Conservation (phyloP, 2,113 vertebrate genomes). For the Elephas maximus region DNA sequence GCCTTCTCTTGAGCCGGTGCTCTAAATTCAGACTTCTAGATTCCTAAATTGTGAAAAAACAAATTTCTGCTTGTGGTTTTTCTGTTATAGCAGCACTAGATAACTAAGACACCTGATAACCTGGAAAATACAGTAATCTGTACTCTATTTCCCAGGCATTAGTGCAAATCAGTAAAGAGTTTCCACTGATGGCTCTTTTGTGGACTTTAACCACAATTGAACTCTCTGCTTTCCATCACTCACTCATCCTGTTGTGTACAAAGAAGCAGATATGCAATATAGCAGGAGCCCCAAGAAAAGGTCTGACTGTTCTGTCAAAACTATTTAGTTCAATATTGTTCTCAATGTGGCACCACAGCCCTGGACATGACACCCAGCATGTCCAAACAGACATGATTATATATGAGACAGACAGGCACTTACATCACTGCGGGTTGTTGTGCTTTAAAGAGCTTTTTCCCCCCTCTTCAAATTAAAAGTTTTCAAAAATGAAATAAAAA, state of each 20-base stretch:
- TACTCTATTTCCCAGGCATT: constrained; percentile 64
- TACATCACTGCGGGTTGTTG: constrained; percentile 67
- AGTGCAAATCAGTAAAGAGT: constrained; percentile 78
- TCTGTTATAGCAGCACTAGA: neutral
- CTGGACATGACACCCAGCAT: constrained; percentile 78
- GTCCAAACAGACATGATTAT: constrained; percentile 77
- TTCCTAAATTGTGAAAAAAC: neutral
- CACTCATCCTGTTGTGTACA: constrained; percentile 84
- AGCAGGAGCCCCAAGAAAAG: constrained; percentile 67
- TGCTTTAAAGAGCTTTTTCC: constrained; percentile 74
- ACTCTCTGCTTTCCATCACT: constrained; percentile 80
- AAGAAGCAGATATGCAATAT: constrained; percentile 85
- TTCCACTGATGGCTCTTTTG: constrained; percentile 70
- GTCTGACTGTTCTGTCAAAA: constrained; percentile 71
- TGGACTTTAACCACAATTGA: constrained; percentile 81
- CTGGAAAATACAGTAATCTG: constrained; percentile 74
- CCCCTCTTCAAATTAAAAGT: constrained; percentile 86
- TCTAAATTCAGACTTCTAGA: neutral
- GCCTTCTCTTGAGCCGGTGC: neutral
- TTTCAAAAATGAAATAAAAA: constrained; percentile 84
- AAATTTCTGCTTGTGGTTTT: neutral
- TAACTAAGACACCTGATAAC: constrained; percentile 28
- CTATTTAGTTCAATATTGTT: constrained; percentile 85
- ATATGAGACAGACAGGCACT: constrained; percentile 76
- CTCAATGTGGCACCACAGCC: constrained; percentile 72